These are phyloP conservation scores for Pica pica DNA, from an alignment of 2,113 vertebrate genomes.

Conservation along the genomic window DNA sequence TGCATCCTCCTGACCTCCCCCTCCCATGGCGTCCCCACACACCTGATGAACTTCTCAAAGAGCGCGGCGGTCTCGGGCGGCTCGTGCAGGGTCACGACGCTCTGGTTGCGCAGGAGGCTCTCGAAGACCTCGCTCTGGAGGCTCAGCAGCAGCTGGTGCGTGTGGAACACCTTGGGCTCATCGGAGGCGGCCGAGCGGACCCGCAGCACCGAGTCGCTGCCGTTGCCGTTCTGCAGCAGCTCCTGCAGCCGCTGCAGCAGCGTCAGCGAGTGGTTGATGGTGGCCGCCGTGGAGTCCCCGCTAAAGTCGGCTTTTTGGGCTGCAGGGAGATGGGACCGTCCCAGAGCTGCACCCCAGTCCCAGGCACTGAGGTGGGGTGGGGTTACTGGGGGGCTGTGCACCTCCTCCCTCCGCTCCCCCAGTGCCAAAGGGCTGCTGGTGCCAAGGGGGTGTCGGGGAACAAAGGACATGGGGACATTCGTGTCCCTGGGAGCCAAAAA, in stretches of 20 bases:
- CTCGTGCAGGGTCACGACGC: conserved; percentile 75
- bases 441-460: neutral
- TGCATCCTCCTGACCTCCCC: neutral
- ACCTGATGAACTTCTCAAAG: conserved; percentile 94
- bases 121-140: conserved; percentile 86
- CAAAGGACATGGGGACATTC: neutral
- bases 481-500: neutral
- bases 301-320: conserved; percentile 73
- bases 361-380: accelerated
- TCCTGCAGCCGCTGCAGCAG: conserved; percentile 85
- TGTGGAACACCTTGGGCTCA: conserved; percentile 87
- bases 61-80: conserved; percentile 74
- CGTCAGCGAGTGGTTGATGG: conserved; percentile 84
- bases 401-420: neutral
- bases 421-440: neutral
- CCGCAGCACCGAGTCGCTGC: conserved; percentile 83
- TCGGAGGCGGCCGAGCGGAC: conserved; percentile 80
- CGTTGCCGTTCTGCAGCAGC: conserved; percentile 81
- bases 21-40: neutral
- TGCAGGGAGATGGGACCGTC: neutral
- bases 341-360: neutral
- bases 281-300: conserved; percentile 31
- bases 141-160: conserved; percentile 83
- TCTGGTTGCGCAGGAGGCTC: conserved; percentile 79
- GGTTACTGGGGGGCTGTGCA: neutral